Percentiles rank a stretch among this genome's conserved stretches.
phyloP scores from a whole-genome alignment of 2,888 invertebrate species.

The Drosophila seclusa region DNA sequence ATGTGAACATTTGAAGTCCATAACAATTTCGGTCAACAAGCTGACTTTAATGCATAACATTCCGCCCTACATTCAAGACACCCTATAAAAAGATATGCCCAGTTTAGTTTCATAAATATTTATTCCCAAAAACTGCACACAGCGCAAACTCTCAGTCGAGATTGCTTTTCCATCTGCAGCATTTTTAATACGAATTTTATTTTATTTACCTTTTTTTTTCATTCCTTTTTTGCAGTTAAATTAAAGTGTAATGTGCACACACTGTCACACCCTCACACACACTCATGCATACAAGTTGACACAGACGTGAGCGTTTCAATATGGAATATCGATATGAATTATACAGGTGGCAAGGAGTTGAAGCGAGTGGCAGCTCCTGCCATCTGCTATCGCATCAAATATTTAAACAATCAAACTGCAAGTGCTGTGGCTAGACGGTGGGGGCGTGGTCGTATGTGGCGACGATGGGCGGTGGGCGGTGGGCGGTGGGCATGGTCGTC shows the following conservation, averaged over 20 bases:
- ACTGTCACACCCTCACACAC: background rate
- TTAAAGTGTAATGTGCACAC: conserved; percentile 3
- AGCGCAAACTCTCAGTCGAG: background rate
- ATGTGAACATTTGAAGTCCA: background rate
- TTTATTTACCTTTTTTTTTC: background rate
- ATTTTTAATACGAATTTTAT: conserved; percentile 6
- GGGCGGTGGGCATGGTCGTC: background rate
- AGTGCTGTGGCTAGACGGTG: conserved; percentile 55
- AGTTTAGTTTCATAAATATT: conserved; percentile 2
- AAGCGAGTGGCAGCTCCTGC: conserved; percentile 37
- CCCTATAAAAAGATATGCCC: background rate
- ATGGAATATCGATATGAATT: conserved; percentile 42
- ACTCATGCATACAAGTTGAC: conserved; percentile 2
- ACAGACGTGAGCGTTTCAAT: conserved; percentile 16
- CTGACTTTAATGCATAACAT: background rate
- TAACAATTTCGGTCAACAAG: background rate
- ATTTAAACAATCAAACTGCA: conserved; percentile 72
- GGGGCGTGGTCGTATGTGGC: background rate
- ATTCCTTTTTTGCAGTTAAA: conserved; percentile 1
- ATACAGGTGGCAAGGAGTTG: conserved; percentile 39
- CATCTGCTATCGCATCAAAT: conserved; percentile 67
- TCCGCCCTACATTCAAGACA: background rate
- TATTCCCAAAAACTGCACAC: background rate
- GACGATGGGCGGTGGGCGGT: conserved; percentile 8
- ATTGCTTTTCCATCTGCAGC: background rate